Evolutionary conservation across 2,888 invertebrate genomes (phyloP).

Genomic region (Thereva nobilitata): DNA sequence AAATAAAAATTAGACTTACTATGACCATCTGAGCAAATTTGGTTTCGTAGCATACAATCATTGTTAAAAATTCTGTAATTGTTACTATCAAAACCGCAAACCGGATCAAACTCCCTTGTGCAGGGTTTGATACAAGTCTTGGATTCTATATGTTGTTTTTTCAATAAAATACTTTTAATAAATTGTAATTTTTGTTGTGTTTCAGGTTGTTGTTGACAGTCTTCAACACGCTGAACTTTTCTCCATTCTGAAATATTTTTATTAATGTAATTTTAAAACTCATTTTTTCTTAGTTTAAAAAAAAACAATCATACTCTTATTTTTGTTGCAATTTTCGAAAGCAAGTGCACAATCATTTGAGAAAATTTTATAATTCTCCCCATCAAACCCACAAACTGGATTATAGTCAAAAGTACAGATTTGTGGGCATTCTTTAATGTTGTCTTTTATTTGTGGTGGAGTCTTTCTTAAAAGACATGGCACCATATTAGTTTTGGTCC

Average conservation of each 20-base stretch:
- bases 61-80: constrained; percentile 1
- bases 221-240: too few relatives aligned
- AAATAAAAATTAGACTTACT: constrained; percentile 1
- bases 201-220: too few relatives aligned
- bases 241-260: too few relatives aligned
- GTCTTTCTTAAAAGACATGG: constrained; percentile 1
- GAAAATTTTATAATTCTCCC: neutral
- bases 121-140: constrained; percentile 5
- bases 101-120: neutral
- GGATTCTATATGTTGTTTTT: too few relatives aligned
- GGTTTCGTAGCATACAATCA: constrained; percentile 3
- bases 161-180: too few relatives aligned
- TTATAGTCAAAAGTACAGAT: neutral
- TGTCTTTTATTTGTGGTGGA: neutral
- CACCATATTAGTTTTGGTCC: constrained; percentile 1
- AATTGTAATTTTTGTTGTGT: too few relatives aligned
- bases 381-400: constrained; percentile 19
- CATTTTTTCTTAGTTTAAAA: neutral
- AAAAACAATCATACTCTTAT: neutral
- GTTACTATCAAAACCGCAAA: constrained; percentile 19
- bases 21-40: constrained; percentile 6
- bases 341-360: constrained; percentile 5
- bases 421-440: neutral
- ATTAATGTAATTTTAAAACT: neutral
- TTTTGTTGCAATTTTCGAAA: neutral